Evolutionary conservation across 2,797 vertebrate species (phyloP).

Genomic region (Pipistrellus pipistrellus): DNA sequence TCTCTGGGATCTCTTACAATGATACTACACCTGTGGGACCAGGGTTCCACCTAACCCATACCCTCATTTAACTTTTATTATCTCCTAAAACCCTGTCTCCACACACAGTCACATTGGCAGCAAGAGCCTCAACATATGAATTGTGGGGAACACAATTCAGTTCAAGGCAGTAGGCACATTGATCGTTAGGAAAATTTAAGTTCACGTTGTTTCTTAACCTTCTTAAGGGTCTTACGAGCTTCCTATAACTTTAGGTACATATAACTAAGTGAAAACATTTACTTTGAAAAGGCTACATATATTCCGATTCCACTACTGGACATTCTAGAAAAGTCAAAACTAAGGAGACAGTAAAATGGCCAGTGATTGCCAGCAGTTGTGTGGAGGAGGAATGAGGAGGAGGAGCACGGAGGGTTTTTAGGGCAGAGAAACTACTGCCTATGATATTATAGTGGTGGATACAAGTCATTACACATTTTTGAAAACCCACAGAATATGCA

Average conservation of each 20-base stretch:
- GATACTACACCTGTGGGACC: no score
- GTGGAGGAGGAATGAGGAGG: not conserved
- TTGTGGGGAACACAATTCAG: not conserved
- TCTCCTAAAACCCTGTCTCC: not conserved
- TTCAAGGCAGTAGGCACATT: not conserved
- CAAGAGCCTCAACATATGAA: not conserved
- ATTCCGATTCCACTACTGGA: not conserved
- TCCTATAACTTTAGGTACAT: not conserved
- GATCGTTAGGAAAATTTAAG: not conserved
- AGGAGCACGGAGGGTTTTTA: not conserved
- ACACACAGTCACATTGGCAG: no score
- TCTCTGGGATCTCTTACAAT: not conserved
- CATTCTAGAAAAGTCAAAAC: not conserved
- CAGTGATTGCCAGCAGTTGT: not conserved
- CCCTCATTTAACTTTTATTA: not conserved
- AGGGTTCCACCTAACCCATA: not conserved
- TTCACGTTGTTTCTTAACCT: not conserved
- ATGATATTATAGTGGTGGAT: not conserved
- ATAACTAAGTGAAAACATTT: not conserved
- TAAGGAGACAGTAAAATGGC: not conserved
- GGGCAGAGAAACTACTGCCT: not conserved
- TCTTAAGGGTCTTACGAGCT: not conserved
- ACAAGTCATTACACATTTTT: not conserved
- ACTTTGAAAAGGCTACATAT: not conserved
- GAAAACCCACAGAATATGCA: not conserved